Conservation (phyloP, 2,113 vertebrate species). For the Fukomys damarensis region DNA sequence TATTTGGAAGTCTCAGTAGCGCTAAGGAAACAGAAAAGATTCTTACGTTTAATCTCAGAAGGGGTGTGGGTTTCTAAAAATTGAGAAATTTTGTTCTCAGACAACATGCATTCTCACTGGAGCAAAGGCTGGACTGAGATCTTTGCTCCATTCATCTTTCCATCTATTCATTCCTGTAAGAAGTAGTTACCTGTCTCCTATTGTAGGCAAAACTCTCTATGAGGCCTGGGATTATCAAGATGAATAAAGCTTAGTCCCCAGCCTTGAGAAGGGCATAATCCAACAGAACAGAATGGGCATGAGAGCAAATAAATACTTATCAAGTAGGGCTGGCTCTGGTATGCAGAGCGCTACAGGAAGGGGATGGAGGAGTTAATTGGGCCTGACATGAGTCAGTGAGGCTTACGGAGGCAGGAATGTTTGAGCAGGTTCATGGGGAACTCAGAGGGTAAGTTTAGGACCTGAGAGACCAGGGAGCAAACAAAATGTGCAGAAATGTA, state of each 20-base stretch:
- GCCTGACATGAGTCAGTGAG: not conserved
- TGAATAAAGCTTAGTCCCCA: not conserved
- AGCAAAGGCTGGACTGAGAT: not conserved
- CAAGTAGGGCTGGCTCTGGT: not conserved
- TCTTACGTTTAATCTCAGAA: slow-evolving; percentile 6
- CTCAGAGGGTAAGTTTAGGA: not conserved
- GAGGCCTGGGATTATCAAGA: not conserved
- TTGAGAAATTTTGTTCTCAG: not conserved
- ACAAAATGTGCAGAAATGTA: not conserved
- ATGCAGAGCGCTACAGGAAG: not conserved
- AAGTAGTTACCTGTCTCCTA: not conserved
- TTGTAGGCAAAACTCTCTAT: not conserved
- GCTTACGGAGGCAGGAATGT: not conserved
- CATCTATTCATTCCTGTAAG: not conserved
- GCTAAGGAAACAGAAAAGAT: not conserved
- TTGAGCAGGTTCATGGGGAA: not conserved
- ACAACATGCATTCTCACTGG: not conserved
- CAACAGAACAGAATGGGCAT: not conserved
- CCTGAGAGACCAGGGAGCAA: not conserved
- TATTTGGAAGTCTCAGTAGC: slow-evolving; percentile 38
- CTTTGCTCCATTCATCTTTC: not conserved
- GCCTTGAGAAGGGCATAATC: not conserved
- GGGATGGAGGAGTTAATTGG: not conserved
- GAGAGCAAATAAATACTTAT: not conserved
- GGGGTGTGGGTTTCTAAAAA: not conserved